Evolutionary conservation across 2,113 vertebrate genomes (phyloP).

Genomic region (Spheniscus mendiculus): DNA sequence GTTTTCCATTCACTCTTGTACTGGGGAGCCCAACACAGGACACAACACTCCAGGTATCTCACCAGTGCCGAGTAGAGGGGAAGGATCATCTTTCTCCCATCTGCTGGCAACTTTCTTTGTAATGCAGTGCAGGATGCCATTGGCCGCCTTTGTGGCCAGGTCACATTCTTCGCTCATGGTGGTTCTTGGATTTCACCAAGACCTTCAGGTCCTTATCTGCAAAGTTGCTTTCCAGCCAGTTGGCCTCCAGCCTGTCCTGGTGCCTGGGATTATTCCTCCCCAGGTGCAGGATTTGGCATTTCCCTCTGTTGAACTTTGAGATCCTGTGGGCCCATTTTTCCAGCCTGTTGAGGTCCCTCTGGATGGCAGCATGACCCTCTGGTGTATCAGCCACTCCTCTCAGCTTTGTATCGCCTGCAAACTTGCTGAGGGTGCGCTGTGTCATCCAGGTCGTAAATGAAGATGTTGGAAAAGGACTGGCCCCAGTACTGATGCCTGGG

Average conservation of each 20-base stretch:
- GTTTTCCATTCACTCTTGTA: background rate
- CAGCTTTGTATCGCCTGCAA: background rate
- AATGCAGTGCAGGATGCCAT: background rate
- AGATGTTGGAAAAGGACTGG: background rate
- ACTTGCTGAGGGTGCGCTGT: background rate
- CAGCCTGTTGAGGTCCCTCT: accelerated
- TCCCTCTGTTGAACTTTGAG: background rate
- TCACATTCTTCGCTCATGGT: accelerated
- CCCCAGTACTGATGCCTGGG: background rate
- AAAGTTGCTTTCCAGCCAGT: background rate
- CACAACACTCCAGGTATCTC: background rate
- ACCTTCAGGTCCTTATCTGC: background rate
- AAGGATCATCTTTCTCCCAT: background rate
- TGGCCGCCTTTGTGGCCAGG: background rate
- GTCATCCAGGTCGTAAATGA: background rate
- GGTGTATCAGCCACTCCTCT: background rate
- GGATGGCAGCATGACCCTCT: background rate
- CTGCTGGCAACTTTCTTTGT: background rate
- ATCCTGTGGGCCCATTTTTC: background rate
- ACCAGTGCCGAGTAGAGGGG: background rate
- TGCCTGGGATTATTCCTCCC: background rate
- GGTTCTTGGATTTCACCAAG: background rate
- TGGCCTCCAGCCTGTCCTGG: background rate
- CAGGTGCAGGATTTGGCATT: background rate
- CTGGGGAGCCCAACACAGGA: background rate